These are phyloP conservation scores for Glossosoma conforme DNA, from an alignment of 1,140 invertebrate genomes.

Conservation along the genomic window DNA sequence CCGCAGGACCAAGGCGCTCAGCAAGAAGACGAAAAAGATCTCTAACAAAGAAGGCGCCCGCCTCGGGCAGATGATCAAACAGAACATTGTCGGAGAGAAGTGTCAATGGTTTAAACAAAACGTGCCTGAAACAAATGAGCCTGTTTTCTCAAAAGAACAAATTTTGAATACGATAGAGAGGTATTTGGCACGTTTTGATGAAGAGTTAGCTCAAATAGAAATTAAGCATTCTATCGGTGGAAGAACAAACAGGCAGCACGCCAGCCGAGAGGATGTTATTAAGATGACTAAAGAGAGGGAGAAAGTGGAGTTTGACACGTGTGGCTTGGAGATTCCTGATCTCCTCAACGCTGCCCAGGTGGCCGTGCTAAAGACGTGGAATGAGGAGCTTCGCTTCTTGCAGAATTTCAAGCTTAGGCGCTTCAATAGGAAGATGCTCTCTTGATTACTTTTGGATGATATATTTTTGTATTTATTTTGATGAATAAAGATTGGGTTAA, in stretches of 20 bases:
- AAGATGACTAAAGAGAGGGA: slow-evolving; percentile 66
- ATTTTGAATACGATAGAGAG: slow-evolving; percentile 54
- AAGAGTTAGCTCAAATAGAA: slow-evolving; percentile 69
- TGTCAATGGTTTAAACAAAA: slow-evolving; percentile 64
- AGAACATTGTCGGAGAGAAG: slow-evolving; percentile 67
- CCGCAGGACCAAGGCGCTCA: slow-evolving; percentile 64
- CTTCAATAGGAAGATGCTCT: slow-evolving; percentile 45
- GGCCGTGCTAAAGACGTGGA: slow-evolving; percentile 58
- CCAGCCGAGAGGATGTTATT: slow-evolving; percentile 67
- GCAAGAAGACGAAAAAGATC: slow-evolving; percentile 60
- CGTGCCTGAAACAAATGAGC: slow-evolving; percentile 49
- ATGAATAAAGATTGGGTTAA: too few species aligned
- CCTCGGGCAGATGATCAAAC: slow-evolving; percentile 59
- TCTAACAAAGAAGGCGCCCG: slow-evolving; percentile 61
- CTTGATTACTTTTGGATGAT: background rate
- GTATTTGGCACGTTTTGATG: slow-evolving; percentile 61
- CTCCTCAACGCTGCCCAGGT: slow-evolving; percentile 55
- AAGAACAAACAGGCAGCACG: slow-evolving; percentile 67
- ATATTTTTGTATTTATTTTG: too few species aligned
- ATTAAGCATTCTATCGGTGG: slow-evolving; percentile 69
- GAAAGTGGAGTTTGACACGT: slow-evolving; percentile 62
- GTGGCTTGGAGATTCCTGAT: slow-evolving; percentile 69
- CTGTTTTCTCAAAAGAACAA: slow-evolving; percentile 53
- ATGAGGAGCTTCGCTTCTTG: slow-evolving; percentile 59
- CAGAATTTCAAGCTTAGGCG: slow-evolving; percentile 62